Percentiles rank a stretch among this genome's conserved stretches.
phyloP scores from a whole-genome alignment of 2,888 invertebrate genomes.

The Drosophila atripex region DNA sequence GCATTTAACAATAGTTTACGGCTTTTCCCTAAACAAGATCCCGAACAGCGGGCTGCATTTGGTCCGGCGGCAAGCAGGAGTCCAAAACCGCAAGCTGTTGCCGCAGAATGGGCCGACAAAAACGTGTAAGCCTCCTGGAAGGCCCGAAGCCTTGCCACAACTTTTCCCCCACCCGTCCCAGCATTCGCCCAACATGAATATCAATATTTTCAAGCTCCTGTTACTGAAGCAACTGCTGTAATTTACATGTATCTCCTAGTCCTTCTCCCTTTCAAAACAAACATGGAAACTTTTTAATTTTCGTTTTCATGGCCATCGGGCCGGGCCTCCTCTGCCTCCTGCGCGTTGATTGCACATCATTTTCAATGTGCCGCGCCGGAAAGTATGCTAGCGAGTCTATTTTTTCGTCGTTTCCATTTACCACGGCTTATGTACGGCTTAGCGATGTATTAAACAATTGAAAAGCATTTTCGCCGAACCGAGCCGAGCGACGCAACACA shows the following conservation, averaged over 20 bases:
- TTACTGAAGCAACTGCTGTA: constrained; percentile 63
- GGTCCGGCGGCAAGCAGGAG: constrained; percentile 28
- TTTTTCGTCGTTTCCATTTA: constrained; percentile 57
- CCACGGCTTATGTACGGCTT: constrained; percentile 65
- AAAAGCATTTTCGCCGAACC: constrained; percentile 63
- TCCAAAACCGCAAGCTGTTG: constrained; percentile 64
- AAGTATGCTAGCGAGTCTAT: constrained; percentile 39
- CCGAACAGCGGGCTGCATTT: constrained; percentile 10
- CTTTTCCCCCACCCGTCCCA: constrained; percentile 28
- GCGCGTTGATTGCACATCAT: constrained; percentile 66
- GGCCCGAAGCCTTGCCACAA: constrained; percentile 34
- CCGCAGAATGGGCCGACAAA: constrained; percentile 25
- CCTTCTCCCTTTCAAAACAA: constrained; percentile 13
- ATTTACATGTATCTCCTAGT: constrained; percentile 56
- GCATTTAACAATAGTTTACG: constrained; percentile 59
- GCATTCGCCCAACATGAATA: constrained; percentile 46
- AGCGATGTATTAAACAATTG: constrained; percentile 75
- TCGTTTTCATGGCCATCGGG: constrained; percentile 69
- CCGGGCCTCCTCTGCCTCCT: constrained; percentile 6
- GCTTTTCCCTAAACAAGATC: constrained; percentile 36
- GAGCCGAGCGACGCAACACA: constrained; percentile 23
- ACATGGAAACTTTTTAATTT: constrained; percentile 72
- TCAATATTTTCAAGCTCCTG: constrained; percentile 71
- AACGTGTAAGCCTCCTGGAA: neutral
- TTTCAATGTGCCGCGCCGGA: constrained; percentile 54